phyloP scores from a whole-genome alignment of 2,113 vertebrate species.

The Rhea pennata region DNA sequence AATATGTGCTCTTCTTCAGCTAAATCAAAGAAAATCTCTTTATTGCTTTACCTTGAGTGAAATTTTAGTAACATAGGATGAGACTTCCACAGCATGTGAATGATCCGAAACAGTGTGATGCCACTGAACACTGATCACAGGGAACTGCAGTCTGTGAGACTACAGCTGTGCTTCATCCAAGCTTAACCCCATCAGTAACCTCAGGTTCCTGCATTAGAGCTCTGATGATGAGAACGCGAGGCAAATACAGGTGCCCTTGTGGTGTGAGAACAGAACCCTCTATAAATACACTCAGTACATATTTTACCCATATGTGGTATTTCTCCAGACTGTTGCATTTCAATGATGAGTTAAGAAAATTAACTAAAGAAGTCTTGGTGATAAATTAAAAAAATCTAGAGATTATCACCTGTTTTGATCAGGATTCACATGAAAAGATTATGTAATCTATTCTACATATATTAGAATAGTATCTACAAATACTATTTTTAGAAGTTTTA shows the following conservation, averaged over 20 bases:
- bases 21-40: background rate
- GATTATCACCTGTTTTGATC: accelerated
- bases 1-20: background rate
- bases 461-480: no score
- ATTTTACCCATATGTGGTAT: background rate
- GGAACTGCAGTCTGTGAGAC: background rate
- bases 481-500: background rate
- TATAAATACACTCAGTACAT: background rate
- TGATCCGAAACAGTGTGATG: no score
- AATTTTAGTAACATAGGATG: background rate
- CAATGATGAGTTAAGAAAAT: background rate
- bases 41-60: background rate
- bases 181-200: no score
- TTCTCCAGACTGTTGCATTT: background rate
- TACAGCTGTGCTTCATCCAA: background rate
- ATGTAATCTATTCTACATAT: no score
- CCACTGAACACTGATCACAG: no score
- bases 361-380: background rate
- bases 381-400: background rate
- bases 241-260: background rate
- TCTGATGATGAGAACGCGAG: background rate
- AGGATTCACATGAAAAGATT: background rate
- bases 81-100: background rate
- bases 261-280: no score
- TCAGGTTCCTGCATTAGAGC: no score